Evolutionary conservation across 2,888 invertebrate genomes (phyloP), one percentile per base, ranked within the genome.

Genomic region (Ecliptopera silaceata): DNA sequence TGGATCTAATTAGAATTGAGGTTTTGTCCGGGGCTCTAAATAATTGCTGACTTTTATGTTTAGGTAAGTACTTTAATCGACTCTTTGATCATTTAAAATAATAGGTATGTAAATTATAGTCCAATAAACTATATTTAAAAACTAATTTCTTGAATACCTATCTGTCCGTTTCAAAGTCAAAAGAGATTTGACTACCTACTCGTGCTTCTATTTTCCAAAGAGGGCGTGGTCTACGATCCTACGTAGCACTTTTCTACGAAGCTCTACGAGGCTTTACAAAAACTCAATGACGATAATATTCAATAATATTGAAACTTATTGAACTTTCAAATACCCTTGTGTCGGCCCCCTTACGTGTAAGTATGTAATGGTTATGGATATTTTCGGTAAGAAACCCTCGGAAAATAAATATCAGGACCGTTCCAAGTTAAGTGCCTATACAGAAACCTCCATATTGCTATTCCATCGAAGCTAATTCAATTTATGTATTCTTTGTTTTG

Each of bases 371-470:
- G 54, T 46, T 59, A 54, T 54, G 54, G 58, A 58, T 58, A 58
- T 58, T 58, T 53, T 53, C 49, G 58, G 58, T 53, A 58, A 53
- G 53, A 53, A 54, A 50, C 54, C 54, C 58, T 59, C 54, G 36
- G 46, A 54, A 59, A 59, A 59, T 59, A 59, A 54, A 53, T 53
- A 58, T 53, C 54, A 50, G 41, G 32, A 49, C 41, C 58, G 49
- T 54, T 59, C 46, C 42, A 49, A 49, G 53, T 58, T 58, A 54
- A 59, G 58, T 54, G 54, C 53, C 58, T 15, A 59, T 54, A 56
- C 41, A 29, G 49, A 53, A 39, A 32, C 48, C 52, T 39, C 26
- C 51, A 39, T 58, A 58, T 36, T 58, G 53, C 41, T 50, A 42
- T 59, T 54, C 54, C 45, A 54, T 59, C 49, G 45, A 50, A 59